Base-by-base conservation (phyloP, 2,888 invertebrate genomes). In the Mythimna lalbum region DNA sequence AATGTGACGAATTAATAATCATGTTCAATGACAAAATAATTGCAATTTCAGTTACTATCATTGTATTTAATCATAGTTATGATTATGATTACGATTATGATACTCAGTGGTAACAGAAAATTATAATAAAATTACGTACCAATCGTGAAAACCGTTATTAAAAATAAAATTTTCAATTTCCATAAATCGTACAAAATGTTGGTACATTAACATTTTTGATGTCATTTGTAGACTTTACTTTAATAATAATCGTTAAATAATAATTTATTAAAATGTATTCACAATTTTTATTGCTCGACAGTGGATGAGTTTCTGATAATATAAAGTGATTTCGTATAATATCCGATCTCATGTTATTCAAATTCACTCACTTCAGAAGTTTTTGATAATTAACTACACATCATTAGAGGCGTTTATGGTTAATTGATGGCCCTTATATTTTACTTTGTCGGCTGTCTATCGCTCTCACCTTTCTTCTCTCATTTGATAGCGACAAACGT, bases 231-330 rank as follows among this genome's bases (percentile, higher is more conserved):
- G 72, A 63, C 55, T 72, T 62, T 77, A 66, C 69, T 74, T 66
- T 66, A 33, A 73, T 52, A 73, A 61, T 73, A 69, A 80, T 77
- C 73, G 50, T 78, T 63, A 64, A 75, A 72, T 67, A 43, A 72
- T 84, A 82, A 84, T 80, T 69, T 82, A 85, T 84, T 82, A 43
- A 69, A 78, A 83, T 78, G 57, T 73, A 83, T 83, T 83, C 77
- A 76, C 31, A 21, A 65, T 75, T 82, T 83, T 79, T 84, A 83
- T 74, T 69, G 64, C 50, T 69, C 52, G 61, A 60, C 49, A 72
- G 69, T 72, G 61, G 62, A 71, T 76, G 62, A 50, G 59, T 69
- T 77, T 64, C 50, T 66, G 72, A 69, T 74, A 82, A 47, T 61
- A 69, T 78, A 73, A 82, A 82, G 67, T 78, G 57, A 73, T 78